phyloP scores from a whole-genome alignment of 2,797 vertebrate species.

The Gymnopithys bicolor region DNA sequence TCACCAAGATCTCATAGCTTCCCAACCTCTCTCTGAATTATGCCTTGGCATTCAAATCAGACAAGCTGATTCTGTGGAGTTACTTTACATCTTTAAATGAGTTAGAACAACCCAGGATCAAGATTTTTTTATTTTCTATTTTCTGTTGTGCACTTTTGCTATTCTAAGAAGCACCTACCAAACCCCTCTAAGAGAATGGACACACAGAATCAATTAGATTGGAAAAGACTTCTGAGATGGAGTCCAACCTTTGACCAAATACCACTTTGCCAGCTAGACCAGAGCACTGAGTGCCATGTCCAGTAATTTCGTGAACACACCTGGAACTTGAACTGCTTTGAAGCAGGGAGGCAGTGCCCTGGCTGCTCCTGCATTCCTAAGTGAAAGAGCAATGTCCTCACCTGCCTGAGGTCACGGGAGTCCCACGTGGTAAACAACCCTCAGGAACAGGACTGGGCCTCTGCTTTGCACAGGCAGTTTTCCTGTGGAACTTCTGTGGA shows the following conservation, averaged over 20 bases:
- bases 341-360: background rate
- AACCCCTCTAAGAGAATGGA: background rate
- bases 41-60: background rate
- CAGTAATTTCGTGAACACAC: background rate
- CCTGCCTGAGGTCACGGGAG: background rate
- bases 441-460: background rate
- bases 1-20: background rate
- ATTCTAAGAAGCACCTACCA: background rate
- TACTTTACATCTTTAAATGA: background rate
- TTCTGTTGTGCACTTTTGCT: rapidly evolving
- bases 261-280: background rate
- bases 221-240: background rate
- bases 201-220: background rate
- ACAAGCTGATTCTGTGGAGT: background rate
- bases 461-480: background rate
- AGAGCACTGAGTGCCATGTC: background rate
- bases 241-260: background rate
- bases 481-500: background rate
- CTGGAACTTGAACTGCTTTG: background rate
- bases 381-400: background rate
- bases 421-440: rapidly evolving
- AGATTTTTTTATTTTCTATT: background rate
- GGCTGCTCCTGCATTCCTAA: background rate
- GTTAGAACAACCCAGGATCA: background rate
- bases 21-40: background rate